Base-by-base conservation (phyloP, 2,113 vertebrate species). In the Pyxicephalus adspersus region DNA sequence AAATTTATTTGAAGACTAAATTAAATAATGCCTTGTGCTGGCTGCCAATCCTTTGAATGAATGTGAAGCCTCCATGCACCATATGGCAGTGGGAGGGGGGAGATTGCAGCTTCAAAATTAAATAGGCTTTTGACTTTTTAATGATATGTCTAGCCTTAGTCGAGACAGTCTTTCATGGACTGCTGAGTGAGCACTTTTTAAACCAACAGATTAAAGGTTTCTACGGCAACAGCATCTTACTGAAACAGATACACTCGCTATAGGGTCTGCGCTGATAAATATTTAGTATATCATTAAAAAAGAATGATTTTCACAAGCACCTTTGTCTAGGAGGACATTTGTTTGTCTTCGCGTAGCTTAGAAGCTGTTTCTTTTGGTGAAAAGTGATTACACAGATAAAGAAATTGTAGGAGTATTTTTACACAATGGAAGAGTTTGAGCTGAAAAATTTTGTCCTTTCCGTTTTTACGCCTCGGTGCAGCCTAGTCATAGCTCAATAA, bases 91-190 rank as follows among this genome's bases (percentile, higher is more conserved):
- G n/a, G 63, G 71, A 63, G 80, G 58, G 70, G 71, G 71, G 61
- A 45, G 60, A 38, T 74, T 31, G 9, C 70, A 82, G 71, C 34
- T 82, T 75, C 61, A 75, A 77, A 75, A 63, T 73, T 64, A 82
- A 82, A 82, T 75, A 82, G 71, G 80, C 63, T 82, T 82, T 82
- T 75, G 80, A 82, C 80, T 82, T 73, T 81, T 73, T 82, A 82
- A 82, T 82, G 71, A 82, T 75, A 82, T 64, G 80, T 82, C 80
- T 82, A 82, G 80, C 63, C 80, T 65, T 31, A n/a, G 52, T 75
- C 80, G 61, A 75, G 80, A 82, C 80, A 74, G 22, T 25, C 29
- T 65, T 82, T 73, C 70, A 57, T 52, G 38, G 71, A 75, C 71
- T 82, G 80, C 80, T 82, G 80, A 82, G 63, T 74, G 61, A 75